Base-by-base conservation (phyloP, 92 coral and sea anemone species). In the Scolanthus callimorphus region DNA sequence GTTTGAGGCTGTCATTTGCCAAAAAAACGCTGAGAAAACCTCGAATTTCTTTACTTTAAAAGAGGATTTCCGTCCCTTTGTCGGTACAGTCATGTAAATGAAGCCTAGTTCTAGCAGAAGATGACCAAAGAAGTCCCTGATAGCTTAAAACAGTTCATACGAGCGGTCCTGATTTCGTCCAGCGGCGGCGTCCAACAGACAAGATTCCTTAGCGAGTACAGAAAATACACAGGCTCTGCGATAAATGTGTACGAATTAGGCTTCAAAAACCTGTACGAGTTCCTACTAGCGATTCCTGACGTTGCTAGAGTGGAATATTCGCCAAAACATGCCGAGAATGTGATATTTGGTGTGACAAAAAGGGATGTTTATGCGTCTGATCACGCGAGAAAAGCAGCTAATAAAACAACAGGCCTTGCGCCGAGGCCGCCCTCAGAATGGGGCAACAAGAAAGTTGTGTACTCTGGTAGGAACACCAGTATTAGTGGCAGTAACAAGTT, bases 251-350 rank as follows among this genome's bases (percentile, higher is more conserved):
- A 59, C 46, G 71, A 80, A 30, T 65, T 83, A 65, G 97, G 97
- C n/a, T 91, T 71, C 65, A 29, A 49, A 24, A 69, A 70, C 57
- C 69, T 91, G 27, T 81, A 69, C 27, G 92, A 88, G 55, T 88
- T 91, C 71, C 62, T 91, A 48, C 51, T 55, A 11, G 96, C 97
- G 1, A 50, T 91, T 20, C 97, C 97, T 4, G 97, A 88, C 56
- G 92, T 91, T 30, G 95, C 89, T 29, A 55, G 91, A 17, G 51
- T 91, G 73, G 77, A 89, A 13, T 91, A 79, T 65, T 83, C 89
- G 12, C 62, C 60, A 0, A 91, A 91, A 37, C 88, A 91, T 49
- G 57, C 78, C 4, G 92, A 88, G 45, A 91, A 91, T 61, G 70
- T 70, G 19, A 85, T 91, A 1, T 91, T 78, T 45, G 97, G 92